Evolutionary conservation across 2,113 vertebrate species (phyloP), one percentile per base, ranked within the genome.

Genomic region (Coptodon bakossiorum): DNA sequence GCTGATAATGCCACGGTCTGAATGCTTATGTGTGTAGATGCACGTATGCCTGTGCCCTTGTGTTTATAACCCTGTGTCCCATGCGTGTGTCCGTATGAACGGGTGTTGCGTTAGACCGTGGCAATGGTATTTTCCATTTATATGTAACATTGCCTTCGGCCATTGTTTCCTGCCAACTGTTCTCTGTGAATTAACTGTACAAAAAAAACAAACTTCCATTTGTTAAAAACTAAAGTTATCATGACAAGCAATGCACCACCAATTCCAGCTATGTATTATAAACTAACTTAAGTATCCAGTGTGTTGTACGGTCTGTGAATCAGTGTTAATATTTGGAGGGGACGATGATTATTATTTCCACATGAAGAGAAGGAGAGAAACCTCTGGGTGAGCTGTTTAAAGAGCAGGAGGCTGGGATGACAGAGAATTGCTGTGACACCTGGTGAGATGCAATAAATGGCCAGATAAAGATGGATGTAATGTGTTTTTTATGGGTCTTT

Each of bases 391-490:
- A 86, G 56, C 61, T 86, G 82, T 91, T 82, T 88, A 90, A 85
- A 79, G 45, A 82, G 88, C 86, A 86, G 84, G 86, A 87, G 83
- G 63, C 13, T 43, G 81, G 82, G 68, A n/a, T 34, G 86, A 78
- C 88, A 80, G 86, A 91, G 82, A 84, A 61, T 36, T 59, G 90
- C 86, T 88, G 80, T 71, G 71, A 78, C 84, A 63, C 80, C 82
- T 81, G 82, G 85, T 86, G 90, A 92, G 93, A 94, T 93, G 94
- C 94, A 96, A 96, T 96, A 96, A 96, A 96, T 61, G 87, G 88
- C 79, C 73, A 88, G 89, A 88, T 91, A 56, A 92, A 86, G 90
- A 92, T 54, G 89, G 91, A 91, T 61, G 63, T 4, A 29, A 5
- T 79, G 82, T 88, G 81, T 85, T 63, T 73, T 10, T 78, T 45